Evolutionary conservation across 2,888 invertebrate genomes (phyloP).

Genomic region (Xestia ashworthii): DNA sequence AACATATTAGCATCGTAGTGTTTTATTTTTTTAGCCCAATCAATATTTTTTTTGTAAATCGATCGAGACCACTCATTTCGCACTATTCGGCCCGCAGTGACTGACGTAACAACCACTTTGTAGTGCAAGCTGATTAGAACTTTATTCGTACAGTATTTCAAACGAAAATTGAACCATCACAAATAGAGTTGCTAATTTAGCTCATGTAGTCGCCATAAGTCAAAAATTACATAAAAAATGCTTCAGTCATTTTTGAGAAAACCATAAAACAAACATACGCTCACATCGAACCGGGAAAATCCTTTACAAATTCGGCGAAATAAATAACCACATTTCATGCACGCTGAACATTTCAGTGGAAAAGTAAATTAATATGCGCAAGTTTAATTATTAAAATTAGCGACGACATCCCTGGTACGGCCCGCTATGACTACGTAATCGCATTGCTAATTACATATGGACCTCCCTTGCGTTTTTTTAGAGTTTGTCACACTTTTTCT

Average conservation of each 20-base stretch:
- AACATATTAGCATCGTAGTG: too few relatives aligned
- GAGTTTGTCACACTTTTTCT: conserved; percentile 16
- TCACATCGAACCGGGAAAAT: neutral
- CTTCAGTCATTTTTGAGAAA: neutral
- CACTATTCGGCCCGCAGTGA: too few relatives aligned
- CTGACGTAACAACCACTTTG: too few relatives aligned
- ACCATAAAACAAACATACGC: neutral
- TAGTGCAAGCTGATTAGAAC: too few relatives aligned
- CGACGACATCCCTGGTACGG: conserved; percentile 38
- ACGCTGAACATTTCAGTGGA: conserved; percentile 24
- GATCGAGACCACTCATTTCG: too few relatives aligned
- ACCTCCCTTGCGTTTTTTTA: conserved; percentile 25
- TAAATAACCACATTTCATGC: conserved; percentile 34
- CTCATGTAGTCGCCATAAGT: too few relatives aligned
- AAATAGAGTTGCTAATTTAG: too few relatives aligned
- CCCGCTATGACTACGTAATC: conserved; percentile 52
- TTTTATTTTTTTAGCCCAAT: too few relatives aligned
- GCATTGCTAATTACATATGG: conserved; percentile 39
- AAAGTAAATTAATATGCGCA: conserved; percentile 50
- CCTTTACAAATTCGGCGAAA: neutral
- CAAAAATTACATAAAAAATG: neutral
- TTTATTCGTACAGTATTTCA: too few relatives aligned
- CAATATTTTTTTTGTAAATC: too few relatives aligned
- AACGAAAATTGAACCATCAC: too few relatives aligned
- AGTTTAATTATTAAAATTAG: conserved; percentile 58